phyloP scores from a whole-genome alignment of 2,888 invertebrate species.

The Yponomeuta sedellus region DNA sequence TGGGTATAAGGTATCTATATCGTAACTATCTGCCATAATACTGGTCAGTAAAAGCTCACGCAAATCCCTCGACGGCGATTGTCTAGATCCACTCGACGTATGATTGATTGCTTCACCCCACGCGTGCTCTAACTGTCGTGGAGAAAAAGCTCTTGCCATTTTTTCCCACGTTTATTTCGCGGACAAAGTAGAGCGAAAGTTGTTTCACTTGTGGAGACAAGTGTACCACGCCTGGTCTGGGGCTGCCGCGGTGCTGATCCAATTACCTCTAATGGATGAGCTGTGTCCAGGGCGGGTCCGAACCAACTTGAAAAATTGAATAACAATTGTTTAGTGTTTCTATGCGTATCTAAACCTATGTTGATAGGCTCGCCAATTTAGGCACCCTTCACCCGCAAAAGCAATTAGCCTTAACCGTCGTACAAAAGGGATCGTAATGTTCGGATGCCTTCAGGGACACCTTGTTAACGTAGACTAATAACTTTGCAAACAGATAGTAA shows the following conservation, averaged over 20 bases:
- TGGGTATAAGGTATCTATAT: no score
- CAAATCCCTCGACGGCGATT: conserved; percentile 29
- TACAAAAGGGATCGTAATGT: no score
- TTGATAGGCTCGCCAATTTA: not conserved
- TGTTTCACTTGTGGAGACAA: not conserved
- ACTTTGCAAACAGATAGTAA: not conserved
- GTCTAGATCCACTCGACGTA: conserved; percentile 24
- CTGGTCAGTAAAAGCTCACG: conserved; percentile 16
- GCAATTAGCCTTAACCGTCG: no score
- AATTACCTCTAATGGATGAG: conserved; percentile 65
- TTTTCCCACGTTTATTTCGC: not conserved
- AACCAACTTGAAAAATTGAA: conserved; percentile 5
- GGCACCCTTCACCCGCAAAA: no score
- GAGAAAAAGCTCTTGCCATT: not conserved
- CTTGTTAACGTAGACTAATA: not conserved
- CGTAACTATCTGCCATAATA: not conserved
- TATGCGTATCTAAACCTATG: not conserved
- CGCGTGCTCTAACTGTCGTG: not conserved
- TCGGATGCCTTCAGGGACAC: not conserved
- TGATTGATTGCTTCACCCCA: conserved; percentile 36
- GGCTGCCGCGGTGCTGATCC: conserved; percentile 34
- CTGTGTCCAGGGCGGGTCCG: conserved; percentile 23
- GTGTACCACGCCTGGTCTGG: not conserved
- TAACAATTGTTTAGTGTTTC: not conserved
- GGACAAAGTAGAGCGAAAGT: not conserved